Percentiles rank a stretch among this genome's conserved stretches.
These are phyloP conservation scores for Morbakka virulenta DNA, from an alignment of 30 jellyfish, hydroid and myxozoan genomes.

Conservation along the genomic window DNA sequence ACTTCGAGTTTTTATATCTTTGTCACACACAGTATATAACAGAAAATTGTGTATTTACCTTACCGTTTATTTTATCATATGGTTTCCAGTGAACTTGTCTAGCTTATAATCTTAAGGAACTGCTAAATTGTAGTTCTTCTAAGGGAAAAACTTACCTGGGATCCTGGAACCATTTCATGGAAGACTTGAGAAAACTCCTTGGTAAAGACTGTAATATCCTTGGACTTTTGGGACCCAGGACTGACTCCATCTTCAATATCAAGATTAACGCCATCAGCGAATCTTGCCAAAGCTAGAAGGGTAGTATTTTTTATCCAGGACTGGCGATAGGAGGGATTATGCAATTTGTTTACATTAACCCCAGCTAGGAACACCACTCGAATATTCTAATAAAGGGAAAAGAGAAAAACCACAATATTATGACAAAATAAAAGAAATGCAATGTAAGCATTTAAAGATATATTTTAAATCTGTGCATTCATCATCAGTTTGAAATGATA, in stretches of 20 bases:
- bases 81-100: no score
- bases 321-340: conserved; percentile 32
- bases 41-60: no score
- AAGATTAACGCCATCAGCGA: conserved; percentile 73
- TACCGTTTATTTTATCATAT: no score
- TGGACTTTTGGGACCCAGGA: conserved; percentile 39
- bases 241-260: conserved; percentile 58
- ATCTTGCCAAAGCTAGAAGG: neutral
- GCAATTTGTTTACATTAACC: conserved; percentile 47
- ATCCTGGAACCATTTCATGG: conserved; percentile 45
- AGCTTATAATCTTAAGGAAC: no score
- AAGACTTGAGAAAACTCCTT: conserved; percentile 41
- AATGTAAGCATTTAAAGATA: no score
- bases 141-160: conserved; percentile 63
- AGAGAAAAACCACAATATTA: neutral
- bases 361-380: conserved; percentile 30
- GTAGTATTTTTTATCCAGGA: conserved; percentile 33
- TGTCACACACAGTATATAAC: no score
- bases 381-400: conserved; percentile 17
- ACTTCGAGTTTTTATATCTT: no score
- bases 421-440: no score
- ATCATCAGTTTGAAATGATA: no score
- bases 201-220: conserved; percentile 39
- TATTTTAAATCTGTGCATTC: no score
- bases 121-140: neutral